Evolutionary conservation across 2,888 invertebrate species (phyloP).

Genomic region (Scelioninae gen. 1): DNA sequence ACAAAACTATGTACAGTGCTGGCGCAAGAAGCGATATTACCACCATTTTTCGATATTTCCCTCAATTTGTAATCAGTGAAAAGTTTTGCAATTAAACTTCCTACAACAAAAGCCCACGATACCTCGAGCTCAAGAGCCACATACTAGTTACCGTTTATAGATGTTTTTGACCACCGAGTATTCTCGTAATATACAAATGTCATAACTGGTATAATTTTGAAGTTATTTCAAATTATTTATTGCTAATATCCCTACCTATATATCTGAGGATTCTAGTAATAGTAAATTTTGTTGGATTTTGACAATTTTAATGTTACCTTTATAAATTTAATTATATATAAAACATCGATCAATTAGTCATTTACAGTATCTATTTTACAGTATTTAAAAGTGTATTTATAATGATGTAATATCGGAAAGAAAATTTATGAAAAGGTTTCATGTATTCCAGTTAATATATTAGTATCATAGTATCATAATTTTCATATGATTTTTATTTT

Average conservation of each 20-base stretch:
- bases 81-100: conserved; percentile 75
- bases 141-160: conserved; percentile 50
- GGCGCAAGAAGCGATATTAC: conserved; percentile 64
- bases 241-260: not conserved
- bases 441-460: too few species aligned
- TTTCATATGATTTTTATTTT: too few species aligned
- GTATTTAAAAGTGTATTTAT: too few species aligned
- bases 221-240: not conserved
- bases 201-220: conserved; percentile 4
- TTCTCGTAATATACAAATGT: conserved; percentile 47
- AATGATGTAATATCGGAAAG: too few species aligned
- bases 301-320: too few species aligned
- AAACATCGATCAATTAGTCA: too few species aligned
- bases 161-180: conserved; percentile 33
- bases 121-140: conserved; percentile 55
- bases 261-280: too few species aligned
- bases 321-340: too few species aligned
- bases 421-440: too few species aligned
- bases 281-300: too few species aligned
- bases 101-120: conserved; percentile 54
- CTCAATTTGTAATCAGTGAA: conserved; percentile 73
- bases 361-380: too few species aligned
- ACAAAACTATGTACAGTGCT: conserved; percentile 43
- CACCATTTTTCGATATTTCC: conserved; percentile 72
- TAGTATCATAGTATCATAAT: too few species aligned